Evolutionary conservation across 2,113 vertebrate species (phyloP), one percentile per base, ranked within the genome.

Genomic region (Dasyprocta punctata): DNA sequence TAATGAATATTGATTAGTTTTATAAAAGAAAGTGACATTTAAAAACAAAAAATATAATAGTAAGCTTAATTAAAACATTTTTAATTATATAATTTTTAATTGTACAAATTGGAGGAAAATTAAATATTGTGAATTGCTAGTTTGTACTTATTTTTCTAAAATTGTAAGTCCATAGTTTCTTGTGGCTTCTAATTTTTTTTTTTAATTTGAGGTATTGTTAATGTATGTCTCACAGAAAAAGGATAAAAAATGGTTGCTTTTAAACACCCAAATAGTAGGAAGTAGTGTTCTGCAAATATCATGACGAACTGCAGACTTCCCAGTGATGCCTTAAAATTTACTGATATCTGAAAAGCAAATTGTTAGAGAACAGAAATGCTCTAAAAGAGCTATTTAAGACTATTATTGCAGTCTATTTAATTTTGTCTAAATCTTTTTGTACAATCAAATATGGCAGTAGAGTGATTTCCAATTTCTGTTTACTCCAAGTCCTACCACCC

Each of bases 51-150:
- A 87, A 86, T 24, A 91, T 26, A 93, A 7, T 16, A 58, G 49
- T 19, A 89, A 91, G 24, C 82, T 80, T 78, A 97, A 80, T 65
- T 83, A 41, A 88, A 94, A 73, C 54, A 44, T 33, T 77, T 38
- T 67, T 78, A 71, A 44, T 73, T 22, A 9, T 24, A 26, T 38
- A 41, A 54, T 89, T 80, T 38, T 36, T 56, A n/a, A 56, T 83
- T 82, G 80, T 4, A 4, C 3, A 86, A 49, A 60, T 44, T 71
- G 52, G n/a, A 92, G 24, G 10, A 33, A 78, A 88, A 86, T 81
- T 71, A 86, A 92, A 86, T 41, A 26, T 63, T 69, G 14, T 47
- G 49, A 44, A 24, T 60, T n/a, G 54, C 28, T 71, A 44, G 44
- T 49, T 83, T 69, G 11, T 44, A 10, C 75, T 80, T 24, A 13